Conservation (phyloP, 2,888 invertebrate species). For the Ichneumon xanthorius region DNA sequence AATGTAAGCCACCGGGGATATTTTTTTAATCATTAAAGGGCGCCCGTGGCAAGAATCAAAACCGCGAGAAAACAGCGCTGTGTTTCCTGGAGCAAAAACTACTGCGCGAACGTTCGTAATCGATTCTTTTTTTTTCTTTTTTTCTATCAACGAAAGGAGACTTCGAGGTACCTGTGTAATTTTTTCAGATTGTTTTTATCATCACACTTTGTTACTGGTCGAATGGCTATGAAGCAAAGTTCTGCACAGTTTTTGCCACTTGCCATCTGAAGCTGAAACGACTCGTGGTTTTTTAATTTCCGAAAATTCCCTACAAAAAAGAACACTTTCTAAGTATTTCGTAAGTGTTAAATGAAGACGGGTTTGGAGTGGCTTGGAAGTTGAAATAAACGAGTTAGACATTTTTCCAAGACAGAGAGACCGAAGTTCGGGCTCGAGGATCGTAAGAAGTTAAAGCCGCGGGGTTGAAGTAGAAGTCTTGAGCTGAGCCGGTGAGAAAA, state of each 20-base stretch:
- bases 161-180: not conserved
- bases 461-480: constrained; percentile 38
- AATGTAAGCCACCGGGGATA: not conserved
- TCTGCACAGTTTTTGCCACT: not conserved
- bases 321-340: not conserved
- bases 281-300: not conserved
- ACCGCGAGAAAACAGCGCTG: not conserved
- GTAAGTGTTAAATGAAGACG: not conserved
- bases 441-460: constrained; percentile 55
- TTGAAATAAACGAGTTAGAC: constrained; percentile 57
- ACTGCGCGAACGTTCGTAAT: not conserved
- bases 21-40: constrained; percentile 9
- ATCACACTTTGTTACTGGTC: not conserved
- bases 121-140: not conserved
- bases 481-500: constrained; percentile 32
- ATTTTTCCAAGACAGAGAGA: constrained; percentile 44
- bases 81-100: not conserved
- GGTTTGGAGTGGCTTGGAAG: constrained; percentile 1
- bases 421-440: constrained; percentile 46
- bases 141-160: not conserved
- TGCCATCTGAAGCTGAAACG: not conserved
- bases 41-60: not conserved
- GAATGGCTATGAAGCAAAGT: not conserved
- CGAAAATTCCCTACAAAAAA: not conserved
- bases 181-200: not conserved